Evolutionary conservation across 2,797 vertebrate species (phyloP).

Genomic region (Dendrocincla fuliginosa): DNA sequence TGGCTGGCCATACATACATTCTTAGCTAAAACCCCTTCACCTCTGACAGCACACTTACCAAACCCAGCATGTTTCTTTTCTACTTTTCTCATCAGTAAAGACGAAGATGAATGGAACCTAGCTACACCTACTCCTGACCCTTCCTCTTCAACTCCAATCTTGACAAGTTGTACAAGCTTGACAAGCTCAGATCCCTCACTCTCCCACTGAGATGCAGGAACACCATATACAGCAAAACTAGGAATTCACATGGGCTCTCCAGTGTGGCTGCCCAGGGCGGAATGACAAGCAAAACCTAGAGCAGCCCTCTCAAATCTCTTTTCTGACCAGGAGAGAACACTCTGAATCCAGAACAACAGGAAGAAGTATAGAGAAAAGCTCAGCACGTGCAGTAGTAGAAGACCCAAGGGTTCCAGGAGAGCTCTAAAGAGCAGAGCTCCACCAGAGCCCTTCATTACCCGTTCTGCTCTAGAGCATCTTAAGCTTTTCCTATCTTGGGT

Average conservation of each 20-base stretch:
- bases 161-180: not conserved
- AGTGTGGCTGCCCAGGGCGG: not conserved
- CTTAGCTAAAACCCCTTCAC: not conserved
- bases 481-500: not conserved
- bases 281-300: not conserved
- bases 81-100: not conserved
- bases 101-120: not conserved
- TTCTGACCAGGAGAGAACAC: not conserved
- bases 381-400: not conserved
- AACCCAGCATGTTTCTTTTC: not conserved
- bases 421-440: not conserved
- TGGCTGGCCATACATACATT: fast-evolving
- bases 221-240: not conserved
- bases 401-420: not conserved
- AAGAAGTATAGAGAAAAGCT: not conserved
- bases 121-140: not conserved
- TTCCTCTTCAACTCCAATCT: not conserved
- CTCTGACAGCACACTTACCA: not conserved
- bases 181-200: fast-evolving
- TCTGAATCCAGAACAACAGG: not conserved
- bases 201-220: not conserved
- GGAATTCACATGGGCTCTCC: not conserved
- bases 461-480: not conserved
- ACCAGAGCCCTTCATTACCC: not conserved
- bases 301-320: not conserved